Evolutionary conservation across 30 jellyfish, hydroid and myxozoan species (phyloP).

Genomic region (Mastigias papua): DNA sequence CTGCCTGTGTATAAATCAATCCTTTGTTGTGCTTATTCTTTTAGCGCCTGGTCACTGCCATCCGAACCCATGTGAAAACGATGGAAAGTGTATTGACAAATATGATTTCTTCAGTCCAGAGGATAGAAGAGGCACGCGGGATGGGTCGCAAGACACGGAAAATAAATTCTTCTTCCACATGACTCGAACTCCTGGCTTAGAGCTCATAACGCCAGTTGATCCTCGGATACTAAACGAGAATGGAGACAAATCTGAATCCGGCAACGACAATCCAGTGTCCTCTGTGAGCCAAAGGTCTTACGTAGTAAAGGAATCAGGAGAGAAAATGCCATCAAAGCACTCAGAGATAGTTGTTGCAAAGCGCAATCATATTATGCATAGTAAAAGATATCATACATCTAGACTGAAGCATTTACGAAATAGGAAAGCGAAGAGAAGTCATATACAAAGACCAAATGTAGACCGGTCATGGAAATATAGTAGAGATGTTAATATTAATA

Average conservation of each 20-base stretch:
- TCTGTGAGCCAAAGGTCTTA: slow-evolving; percentile 2
- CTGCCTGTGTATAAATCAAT: too few species aligned
- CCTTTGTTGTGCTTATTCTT: neutral
- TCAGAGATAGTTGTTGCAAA: slow-evolving; percentile 18
- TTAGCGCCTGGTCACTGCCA: slow-evolving; percentile 90
- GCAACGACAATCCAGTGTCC: neutral
- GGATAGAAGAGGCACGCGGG: neutral
- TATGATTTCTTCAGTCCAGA: slow-evolving; percentile 73
- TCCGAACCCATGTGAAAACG: slow-evolving; percentile 98
- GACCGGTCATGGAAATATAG: slow-evolving; percentile 34
- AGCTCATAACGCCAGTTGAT: slow-evolving; percentile 59
- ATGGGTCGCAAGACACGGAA: neutral
- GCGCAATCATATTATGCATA: neutral
- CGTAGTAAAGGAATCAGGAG: neutral
- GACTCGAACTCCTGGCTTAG: slow-evolving; percentile 36
- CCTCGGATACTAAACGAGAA: slow-evolving; percentile 48
- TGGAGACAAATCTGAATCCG: slow-evolving; percentile 43
- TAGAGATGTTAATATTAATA: neutral
- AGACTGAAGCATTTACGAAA: neutral
- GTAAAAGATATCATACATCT: neutral
- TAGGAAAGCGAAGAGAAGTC: slow-evolving; percentile 6
- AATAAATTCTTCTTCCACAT: neutral
- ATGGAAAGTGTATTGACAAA: slow-evolving; percentile 87
- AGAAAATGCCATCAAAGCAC: slow-evolving; percentile 15
- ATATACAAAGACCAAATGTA: slow-evolving; percentile 1